phyloP scores from a whole-genome alignment of 1,140 invertebrate species.

The Phortica variegata region DNA sequence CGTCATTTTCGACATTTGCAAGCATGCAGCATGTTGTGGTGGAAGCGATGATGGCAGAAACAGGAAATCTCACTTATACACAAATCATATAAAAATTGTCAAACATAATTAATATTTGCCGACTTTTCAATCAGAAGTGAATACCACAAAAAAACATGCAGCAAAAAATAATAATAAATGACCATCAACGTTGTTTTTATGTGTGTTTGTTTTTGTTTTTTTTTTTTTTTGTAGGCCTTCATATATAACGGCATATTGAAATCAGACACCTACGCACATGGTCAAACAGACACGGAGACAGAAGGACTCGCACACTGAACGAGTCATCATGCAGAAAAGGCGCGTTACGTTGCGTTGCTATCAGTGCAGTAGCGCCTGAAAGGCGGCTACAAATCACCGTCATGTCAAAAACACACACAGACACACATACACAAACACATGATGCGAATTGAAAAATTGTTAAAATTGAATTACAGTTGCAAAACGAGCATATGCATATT shows the following conservation, averaged over 20 bases:
- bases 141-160: slow-evolving; percentile 7
- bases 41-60: too few species aligned
- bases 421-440: too few species aligned
- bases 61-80: too few species aligned
- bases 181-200: slow-evolving; percentile 29
- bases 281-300: not conserved
- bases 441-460: slow-evolving; percentile 58
- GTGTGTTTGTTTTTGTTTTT: too few species aligned
- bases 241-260: too few species aligned
- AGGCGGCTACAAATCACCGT: slow-evolving; percentile 34
- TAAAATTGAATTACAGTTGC: slow-evolving; percentile 58
- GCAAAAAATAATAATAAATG: slow-evolving; percentile 48
- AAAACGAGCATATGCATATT: slow-evolving; percentile 43
- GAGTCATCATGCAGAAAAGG: not conserved
- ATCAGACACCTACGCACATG: slow-evolving; percentile 3
- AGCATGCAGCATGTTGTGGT: too few species aligned
- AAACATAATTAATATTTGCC: too few species aligned
- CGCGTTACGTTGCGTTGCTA: not conserved
- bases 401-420: slow-evolving; percentile 57
- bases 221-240: too few species aligned
- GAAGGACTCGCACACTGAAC: not conserved
- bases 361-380: slow-evolving; percentile 39
- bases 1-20: too few species aligned
- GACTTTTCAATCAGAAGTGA: not conserved
- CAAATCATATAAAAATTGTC: too few species aligned